These are phyloP conservation scores for Sarcophaga subvicina DNA, from an alignment of 2,888 invertebrate genomes.

Conservation along the genomic window DNA sequence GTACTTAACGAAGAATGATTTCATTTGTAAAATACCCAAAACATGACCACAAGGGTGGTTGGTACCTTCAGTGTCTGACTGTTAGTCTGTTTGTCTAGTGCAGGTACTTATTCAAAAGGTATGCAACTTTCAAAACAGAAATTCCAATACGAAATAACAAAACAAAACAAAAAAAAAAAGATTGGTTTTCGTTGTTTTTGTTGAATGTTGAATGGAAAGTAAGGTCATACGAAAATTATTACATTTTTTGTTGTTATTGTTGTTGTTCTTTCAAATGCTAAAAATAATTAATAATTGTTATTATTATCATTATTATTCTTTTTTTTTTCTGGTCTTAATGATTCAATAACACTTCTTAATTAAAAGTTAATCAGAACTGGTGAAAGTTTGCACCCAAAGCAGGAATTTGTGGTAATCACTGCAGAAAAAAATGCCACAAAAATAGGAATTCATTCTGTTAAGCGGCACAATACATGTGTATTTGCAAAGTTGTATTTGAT, in stretches of 20 bases:
- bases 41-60: not conserved
- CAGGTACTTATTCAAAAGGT: not conserved
- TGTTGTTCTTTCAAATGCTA: not conserved
- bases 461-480: no score
- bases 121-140: slow-evolving; percentile 62
- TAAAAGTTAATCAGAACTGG: slow-evolving; percentile 2
- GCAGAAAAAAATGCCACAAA: slow-evolving; percentile 1
- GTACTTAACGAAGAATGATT: not conserved
- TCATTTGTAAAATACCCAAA: not conserved
- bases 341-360: slow-evolving; percentile 35
- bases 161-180: not conserved
- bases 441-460: no score
- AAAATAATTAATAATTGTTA: not conserved
- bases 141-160: slow-evolving; percentile 44
- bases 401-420: not conserved
- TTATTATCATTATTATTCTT: not conserved
- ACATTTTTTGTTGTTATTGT: slow-evolving; percentile 14
- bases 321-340: slow-evolving; percentile 1
- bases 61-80: no score
- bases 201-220: slow-evolving; percentile 29
- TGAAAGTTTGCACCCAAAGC: not conserved
- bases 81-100: not conserved
- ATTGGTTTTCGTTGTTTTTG: not conserved
- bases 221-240: slow-evolving; percentile 39
- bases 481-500: no score